Conservation (phyloP, 1,140 invertebrate species). For the Dreissena polymorpha region DNA sequence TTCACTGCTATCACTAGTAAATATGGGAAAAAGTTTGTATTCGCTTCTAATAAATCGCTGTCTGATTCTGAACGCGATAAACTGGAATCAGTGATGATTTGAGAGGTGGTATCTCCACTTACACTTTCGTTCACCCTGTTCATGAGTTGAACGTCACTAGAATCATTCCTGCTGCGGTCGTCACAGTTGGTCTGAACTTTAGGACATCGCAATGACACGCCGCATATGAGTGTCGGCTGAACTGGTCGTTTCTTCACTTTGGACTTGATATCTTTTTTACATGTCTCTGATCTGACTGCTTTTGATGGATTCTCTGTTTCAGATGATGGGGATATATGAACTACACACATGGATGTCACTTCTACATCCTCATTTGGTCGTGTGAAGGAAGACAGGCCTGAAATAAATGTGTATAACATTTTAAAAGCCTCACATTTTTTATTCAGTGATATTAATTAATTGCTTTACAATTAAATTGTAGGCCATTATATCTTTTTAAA, state of each 20-base stretch:
- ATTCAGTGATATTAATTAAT: no score
- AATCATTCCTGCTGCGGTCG: constrained; percentile 49
- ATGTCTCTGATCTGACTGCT: constrained; percentile 28
- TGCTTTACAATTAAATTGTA: no score
- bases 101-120: constrained; percentile 73
- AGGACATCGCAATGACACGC: constrained; percentile 69
- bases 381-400: constrained; percentile 24
- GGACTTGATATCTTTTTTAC: constrained; percentile 25
- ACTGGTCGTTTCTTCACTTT: constrained; percentile 48
- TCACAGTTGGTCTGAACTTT: constrained; percentile 57
- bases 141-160: constrained; percentile 82
- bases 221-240: constrained; percentile 74
- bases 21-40: constrained; percentile 64
- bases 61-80: constrained; percentile 69
- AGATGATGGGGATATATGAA: constrained; percentile 60
- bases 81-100: constrained; percentile 52
- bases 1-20: constrained; percentile 63
- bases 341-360: constrained; percentile 74
- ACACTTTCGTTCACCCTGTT: constrained; percentile 84
- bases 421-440: no score
- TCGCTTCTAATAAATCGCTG: constrained; percentile 52
- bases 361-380: constrained; percentile 75
- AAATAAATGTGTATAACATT: no score
- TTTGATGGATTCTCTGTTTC: constrained; percentile 36
- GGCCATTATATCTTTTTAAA: no score